Evolutionary conservation across 1,140 invertebrate species (phyloP), one percentile per base, ranked within the genome.

Genomic region (Pseudobourletiella spinata): DNA sequence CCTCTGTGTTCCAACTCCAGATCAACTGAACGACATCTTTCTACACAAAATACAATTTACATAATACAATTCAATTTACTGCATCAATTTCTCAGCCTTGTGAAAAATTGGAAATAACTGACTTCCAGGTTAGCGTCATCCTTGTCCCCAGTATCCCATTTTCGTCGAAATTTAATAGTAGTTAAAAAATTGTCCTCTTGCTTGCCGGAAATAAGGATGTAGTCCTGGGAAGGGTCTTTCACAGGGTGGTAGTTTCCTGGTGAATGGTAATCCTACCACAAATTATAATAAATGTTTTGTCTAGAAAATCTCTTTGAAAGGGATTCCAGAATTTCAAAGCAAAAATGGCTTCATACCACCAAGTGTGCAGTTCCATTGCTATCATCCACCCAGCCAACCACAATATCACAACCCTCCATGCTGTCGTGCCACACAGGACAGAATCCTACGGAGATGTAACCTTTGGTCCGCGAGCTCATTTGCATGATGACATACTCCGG

Each of bases 191-290:
- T 15, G 2, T 76, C 77, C 71, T 91, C 90, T 74, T 90, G 85
- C 50, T 77, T 79, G 0, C 85, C 88, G 22, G 74, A 72, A 18
- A 85, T 75, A 32, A 88, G 75, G 51, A 85, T 81, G 70, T 89
- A 85, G 73, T 87, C 87, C 72, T 91, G 87, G 0, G 83, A 82
- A 42, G 81, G 77, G 73, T 92, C 89, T 55, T 83, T 79, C 28
- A 86, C 76, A 1, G 86, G 84, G 2, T 80, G 78, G 11, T 76
- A 78, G 60, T 86, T 85, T 20, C 80, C 78, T 55, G 78, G 77
- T 58, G 86, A 87, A 73, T 89, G 85, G 70, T 85, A 88, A 74
- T 92, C 89, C 88, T 91, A 77, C n/a, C n/a, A n/a, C n/a, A n/a
- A n/a, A n/a, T n/a, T n/a, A n/a, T n/a, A 39, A 39, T 39, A n/a